A percentile compares a stretch with the other conserved stretches of the same genome.
phyloP scores from a whole-genome alignment of 2,113 vertebrate species.

The Montifringilla adamsi region DNA sequence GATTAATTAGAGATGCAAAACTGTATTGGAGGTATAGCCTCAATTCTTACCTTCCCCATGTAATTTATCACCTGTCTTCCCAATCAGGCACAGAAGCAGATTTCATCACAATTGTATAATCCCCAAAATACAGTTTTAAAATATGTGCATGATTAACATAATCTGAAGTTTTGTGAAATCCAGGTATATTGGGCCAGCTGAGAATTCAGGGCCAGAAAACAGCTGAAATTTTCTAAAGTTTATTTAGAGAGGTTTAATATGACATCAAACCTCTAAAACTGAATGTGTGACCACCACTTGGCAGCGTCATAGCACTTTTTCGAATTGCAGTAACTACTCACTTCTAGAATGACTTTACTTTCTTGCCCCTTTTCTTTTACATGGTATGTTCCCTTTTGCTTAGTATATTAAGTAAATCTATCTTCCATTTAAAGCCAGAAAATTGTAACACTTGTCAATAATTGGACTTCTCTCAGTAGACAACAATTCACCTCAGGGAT shows the following conservation, averaged over 20 bases:
- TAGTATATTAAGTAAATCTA: not conserved
- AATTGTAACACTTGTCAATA: not conserved
- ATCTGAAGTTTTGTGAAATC: not conserved
- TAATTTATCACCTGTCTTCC: not conserved
- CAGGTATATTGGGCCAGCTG: not conserved
- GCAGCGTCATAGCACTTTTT: not conserved
- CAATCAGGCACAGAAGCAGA: not conserved
- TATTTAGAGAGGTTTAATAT: not conserved
- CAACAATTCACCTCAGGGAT: not conserved
- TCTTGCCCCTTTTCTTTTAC: not conserved
- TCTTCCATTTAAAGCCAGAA: constrained; percentile 37
- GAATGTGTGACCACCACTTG: not conserved
- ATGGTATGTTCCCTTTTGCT: not conserved
- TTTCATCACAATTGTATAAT: not conserved
- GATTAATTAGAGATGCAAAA: not conserved
- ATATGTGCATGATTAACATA: not conserved
- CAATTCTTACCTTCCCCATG: not conserved
- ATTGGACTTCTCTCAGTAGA: not conserved
- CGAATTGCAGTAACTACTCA: not conserved
- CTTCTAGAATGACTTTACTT: not conserved
- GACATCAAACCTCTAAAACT: not conserved
- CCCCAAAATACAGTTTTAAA: not conserved
- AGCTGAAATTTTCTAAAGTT: not conserved
- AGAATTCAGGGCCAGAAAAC: not conserved
- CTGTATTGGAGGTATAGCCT: not conserved